phyloP scores from a whole-genome alignment of 2,113 vertebrate species.

The Rissa tridactyla region DNA sequence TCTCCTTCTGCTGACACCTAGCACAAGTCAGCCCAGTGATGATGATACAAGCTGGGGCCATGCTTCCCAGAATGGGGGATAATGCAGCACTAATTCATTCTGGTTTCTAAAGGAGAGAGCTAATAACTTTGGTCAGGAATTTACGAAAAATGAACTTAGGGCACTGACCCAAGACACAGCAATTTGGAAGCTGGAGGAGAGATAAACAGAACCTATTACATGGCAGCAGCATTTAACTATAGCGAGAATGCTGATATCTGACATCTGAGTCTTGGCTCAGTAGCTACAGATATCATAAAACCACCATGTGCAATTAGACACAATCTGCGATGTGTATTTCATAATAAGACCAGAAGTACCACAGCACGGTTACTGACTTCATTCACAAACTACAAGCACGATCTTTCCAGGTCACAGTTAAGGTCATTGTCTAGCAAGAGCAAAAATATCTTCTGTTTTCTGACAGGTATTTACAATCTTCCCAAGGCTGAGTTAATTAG shows the following conservation, averaged over 20 bases:
- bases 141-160: neutral
- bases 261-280: constrained; percentile 52
- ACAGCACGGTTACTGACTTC: neutral
- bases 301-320: constrained; percentile 41
- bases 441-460: constrained; percentile 12
- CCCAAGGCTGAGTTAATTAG: constrained; percentile 13
- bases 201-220: constrained; percentile 49
- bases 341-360: neutral
- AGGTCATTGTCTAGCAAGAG: constrained; percentile 2
- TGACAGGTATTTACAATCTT: neutral
- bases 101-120: neutral
- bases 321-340: constrained; percentile 38
- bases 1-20: neutral
- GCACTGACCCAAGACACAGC: constrained; percentile 48
- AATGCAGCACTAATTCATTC: constrained; percentile 4
- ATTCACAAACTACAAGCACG: constrained; percentile 2
- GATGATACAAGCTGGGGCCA: neutral
- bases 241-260: constrained; percentile 16
- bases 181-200: constrained; percentile 5
- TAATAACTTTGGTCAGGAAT: constrained; percentile 46
- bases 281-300: constrained; percentile 50
- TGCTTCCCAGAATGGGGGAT: neutral
- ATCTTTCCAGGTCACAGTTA: constrained; percentile 14
- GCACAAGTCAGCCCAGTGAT: neutral
- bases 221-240: constrained; percentile 26